These are phyloP conservation scores for Bedellia somnulentella DNA, from an alignment of 2,888 invertebrate species.

Conservation along the genomic window DNA sequence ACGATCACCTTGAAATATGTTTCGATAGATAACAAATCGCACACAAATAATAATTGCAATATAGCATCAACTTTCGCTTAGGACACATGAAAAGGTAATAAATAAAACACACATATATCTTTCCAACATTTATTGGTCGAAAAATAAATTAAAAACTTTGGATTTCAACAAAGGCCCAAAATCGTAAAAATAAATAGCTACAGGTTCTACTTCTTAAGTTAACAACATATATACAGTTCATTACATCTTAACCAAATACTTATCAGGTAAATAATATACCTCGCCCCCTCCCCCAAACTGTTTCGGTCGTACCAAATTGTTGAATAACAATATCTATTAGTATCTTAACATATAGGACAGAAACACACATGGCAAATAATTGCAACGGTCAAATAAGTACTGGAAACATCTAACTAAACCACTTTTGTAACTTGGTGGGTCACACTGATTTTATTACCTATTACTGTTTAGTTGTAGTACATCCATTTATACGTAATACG, in stretches of 20 bases:
- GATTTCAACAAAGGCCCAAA: slow-evolving; percentile 59
- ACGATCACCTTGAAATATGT: too few relatives aligned
- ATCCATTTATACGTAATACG: too few relatives aligned
- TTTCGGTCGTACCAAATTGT: slow-evolving; percentile 13
- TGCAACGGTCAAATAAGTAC: too few relatives aligned
- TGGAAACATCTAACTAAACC: too few relatives aligned
- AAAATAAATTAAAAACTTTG: slow-evolving; percentile 63
- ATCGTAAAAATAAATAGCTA: slow-evolving; percentile 59
- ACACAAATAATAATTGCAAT: too few relatives aligned
- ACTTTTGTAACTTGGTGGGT: too few relatives aligned
- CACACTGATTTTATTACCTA: too few relatives aligned
- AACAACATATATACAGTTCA: slow-evolving; percentile 49
- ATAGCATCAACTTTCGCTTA: too few relatives aligned
- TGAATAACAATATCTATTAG: not conserved
- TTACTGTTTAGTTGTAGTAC: too few relatives aligned
- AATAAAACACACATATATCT: slow-evolving; percentile 17
- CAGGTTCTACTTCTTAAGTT: slow-evolving; percentile 42
- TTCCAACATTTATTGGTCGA: slow-evolving; percentile 63
- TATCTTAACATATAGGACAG: not conserved
- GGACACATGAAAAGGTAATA: not conserved
- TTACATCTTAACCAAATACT: slow-evolving; percentile 17
- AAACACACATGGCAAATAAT: too few relatives aligned
- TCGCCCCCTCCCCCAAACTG: slow-evolving; percentile 6
- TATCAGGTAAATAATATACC: slow-evolving; percentile 35
- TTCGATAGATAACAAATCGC: too few relatives aligned